Percentiles rank a stretch among this genome's conserved stretches.
Evolutionary conservation across 2,888 invertebrate species (phyloP).

Genomic region (Nezara viridula): DNA sequence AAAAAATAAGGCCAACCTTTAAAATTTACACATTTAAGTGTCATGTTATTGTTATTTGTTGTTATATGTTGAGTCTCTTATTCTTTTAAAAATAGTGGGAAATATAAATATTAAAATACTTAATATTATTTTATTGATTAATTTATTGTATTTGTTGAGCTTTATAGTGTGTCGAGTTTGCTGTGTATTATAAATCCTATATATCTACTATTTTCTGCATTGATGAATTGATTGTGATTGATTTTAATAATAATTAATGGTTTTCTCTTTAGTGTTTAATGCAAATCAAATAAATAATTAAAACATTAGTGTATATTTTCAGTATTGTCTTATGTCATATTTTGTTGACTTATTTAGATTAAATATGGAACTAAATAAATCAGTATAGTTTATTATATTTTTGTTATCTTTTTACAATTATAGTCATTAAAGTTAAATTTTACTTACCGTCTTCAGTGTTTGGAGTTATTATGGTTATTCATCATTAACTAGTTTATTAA

Average conservation of each 20-base stretch:
- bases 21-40: background rate
- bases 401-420: background rate
- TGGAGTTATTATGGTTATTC: background rate
- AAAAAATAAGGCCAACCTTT: background rate
- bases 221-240: background rate
- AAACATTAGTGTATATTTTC: background rate
- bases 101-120: background rate
- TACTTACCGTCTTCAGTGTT: background rate
- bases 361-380: background rate
- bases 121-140: too few relatives aligned
- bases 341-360: background rate
- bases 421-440: background rate
- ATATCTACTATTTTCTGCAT: background rate
- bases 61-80: background rate
- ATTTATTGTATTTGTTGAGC: background rate
- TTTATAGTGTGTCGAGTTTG: constrained; percentile 18
- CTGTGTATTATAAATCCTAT: background rate
- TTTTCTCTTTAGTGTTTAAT: background rate
- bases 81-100: background rate
- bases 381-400: background rate
- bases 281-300: background rate
- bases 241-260: background rate
- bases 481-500: background rate
- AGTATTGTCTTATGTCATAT: background rate
- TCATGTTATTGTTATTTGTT: constrained; percentile 20